Evolutionary conservation across 1,140 invertebrate species (phyloP).

Genomic region (Nylanderia fulva): DNA sequence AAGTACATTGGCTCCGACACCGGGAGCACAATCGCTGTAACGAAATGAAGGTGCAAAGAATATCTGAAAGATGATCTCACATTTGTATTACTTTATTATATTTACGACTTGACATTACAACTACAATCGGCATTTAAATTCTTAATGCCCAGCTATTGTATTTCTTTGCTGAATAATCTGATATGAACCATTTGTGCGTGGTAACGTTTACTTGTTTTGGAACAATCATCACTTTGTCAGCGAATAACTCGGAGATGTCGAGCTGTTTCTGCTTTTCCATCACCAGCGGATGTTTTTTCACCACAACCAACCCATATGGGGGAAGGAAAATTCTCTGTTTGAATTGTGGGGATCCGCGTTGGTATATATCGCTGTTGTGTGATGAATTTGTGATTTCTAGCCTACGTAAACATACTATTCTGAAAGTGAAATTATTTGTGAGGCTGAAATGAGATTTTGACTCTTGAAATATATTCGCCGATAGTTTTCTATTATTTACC

Average conservation of each 20-base stretch:
- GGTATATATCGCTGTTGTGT: slow-evolving; percentile 89
- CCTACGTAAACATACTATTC: slow-evolving; percentile 90
- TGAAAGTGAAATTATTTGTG: slow-evolving; percentile 71
- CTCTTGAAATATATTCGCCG: not conserved
- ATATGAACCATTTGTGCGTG: not conserved
- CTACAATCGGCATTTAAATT: not conserved
- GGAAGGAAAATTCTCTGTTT: slow-evolving; percentile 89
- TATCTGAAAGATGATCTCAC: slow-evolving; percentile 85
- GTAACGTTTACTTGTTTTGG: slow-evolving; percentile 87
- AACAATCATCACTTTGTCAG: slow-evolving; percentile 89
- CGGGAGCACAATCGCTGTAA: slow-evolving; percentile 92
- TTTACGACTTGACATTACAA: not conserved
- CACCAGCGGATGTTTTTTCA: slow-evolving; percentile 89
- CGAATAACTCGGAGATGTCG: slow-evolving; percentile 88
- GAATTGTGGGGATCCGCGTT: slow-evolving; percentile 82
- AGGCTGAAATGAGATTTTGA: not conserved
- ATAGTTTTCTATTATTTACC: slow-evolving; percentile 84
- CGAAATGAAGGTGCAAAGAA: slow-evolving; percentile 90
- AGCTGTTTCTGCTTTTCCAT: slow-evolving; percentile 87
- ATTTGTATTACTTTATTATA: not conserved
- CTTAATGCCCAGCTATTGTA: not conserved
- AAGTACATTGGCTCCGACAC: slow-evolving; percentile 89
- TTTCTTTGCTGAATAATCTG: not conserved
- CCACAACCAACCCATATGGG: slow-evolving; percentile 91
- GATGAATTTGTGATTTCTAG: slow-evolving; percentile 90